These are phyloP conservation scores for Brotula barbata DNA, from an alignment of 2,797 vertebrate species.

Conservation along the genomic window DNA sequence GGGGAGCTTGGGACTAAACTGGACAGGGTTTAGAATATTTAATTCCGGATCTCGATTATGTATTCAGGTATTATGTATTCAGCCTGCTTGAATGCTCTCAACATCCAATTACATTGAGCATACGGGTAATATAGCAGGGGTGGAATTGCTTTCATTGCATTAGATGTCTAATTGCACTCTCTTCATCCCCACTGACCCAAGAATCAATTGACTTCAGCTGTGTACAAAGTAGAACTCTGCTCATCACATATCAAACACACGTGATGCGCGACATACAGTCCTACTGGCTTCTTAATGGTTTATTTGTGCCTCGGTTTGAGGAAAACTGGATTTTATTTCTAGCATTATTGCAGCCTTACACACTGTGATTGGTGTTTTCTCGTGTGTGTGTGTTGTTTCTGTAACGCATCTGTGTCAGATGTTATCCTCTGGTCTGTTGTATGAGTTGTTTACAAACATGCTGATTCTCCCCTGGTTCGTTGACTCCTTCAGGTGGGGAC, in stretches of 20 bases:
- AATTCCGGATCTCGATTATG: slow-evolving; percentile 43
- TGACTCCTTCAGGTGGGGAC: slow-evolving; percentile 85
- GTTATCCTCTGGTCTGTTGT: neutral
- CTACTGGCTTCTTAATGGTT: too few relatives aligned
- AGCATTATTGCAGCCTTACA: neutral
- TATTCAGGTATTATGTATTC: slow-evolving; percentile 30
- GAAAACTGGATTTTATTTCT: too few relatives aligned
- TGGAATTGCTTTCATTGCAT: slow-evolving; percentile 48
- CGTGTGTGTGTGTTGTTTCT: neutral
- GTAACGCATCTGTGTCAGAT: slow-evolving; percentile 5
- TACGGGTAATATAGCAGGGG: slow-evolving; percentile 15
- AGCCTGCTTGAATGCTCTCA: slow-evolving; percentile 29
- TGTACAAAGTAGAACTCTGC: slow-evolving; percentile 9
- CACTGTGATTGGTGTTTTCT: neutral
- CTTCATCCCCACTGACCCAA: slow-evolving; percentile 34
- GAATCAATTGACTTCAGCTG: slow-evolving; percentile 59
- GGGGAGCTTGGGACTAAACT: slow-evolving; percentile 8
- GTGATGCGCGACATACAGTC: neutral
- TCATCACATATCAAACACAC: slow-evolving; percentile 16
- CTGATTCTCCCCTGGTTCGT: neutral
- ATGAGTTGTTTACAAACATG: slow-evolving; percentile 20
- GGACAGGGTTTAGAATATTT: slow-evolving; percentile 40
- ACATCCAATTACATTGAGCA: slow-evolving; percentile 50
- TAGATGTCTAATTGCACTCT: slow-evolving; percentile 45
- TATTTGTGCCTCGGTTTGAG: too few relatives aligned